phyloP scores from a whole-genome alignment of 2,113 vertebrate genomes.

The Pogona vitticeps region DNA sequence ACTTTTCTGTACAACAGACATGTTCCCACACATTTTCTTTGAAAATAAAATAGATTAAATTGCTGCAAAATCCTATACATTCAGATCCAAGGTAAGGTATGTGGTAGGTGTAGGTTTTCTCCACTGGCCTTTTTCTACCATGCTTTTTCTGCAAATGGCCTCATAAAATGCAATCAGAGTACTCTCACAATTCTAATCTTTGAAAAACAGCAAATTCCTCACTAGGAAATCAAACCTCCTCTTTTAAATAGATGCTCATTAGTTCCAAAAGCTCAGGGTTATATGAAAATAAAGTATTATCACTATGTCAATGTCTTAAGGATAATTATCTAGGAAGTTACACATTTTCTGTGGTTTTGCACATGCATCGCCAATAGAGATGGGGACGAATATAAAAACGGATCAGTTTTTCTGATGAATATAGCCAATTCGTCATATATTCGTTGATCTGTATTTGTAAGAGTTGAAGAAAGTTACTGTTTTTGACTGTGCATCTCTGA shows the following conservation, averaged over 20 bases:
- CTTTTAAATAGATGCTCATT: background rate
- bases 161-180: background rate
- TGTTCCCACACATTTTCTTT: no score
- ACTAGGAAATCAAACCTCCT: background rate
- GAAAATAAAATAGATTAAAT: no score
- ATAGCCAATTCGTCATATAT: no score
- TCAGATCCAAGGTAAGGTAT: background rate
- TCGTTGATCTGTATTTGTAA: no score
- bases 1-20: no score
- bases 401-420: no score
- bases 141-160: background rate
- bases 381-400: no score
- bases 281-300: slow-evolving; percentile 1
- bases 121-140: background rate
- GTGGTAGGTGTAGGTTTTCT: background rate
- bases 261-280: background rate
- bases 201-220: background rate
- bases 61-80: background rate
- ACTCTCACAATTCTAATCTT: background rate
- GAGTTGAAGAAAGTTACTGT: no score
- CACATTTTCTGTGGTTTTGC: background rate
- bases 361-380: background rate
- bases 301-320: background rate
- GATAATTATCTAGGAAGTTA: slow-evolving; percentile 6
- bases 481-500: no score